These are phyloP conservation scores for Halesus radiatus DNA, from an alignment of 1,140 invertebrate genomes.

Conservation along the genomic window DNA sequence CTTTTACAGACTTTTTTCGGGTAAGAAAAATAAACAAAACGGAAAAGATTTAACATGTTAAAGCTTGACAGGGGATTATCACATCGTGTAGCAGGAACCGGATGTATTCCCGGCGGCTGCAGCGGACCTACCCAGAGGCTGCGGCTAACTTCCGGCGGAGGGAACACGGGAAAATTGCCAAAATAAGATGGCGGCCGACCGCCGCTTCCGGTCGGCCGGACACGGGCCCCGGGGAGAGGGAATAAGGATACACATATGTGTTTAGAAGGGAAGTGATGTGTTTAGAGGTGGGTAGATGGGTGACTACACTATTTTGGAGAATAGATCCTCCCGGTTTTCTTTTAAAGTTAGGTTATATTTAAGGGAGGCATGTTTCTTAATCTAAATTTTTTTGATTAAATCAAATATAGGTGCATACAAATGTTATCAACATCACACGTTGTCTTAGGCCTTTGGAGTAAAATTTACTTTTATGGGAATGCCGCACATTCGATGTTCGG, in stretches of 20 bases:
- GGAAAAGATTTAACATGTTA: too few species aligned
- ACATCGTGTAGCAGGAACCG: neutral
- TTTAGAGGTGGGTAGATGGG: neutral
- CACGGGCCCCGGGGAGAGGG: slow-evolving; percentile 15
- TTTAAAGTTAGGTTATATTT: too few species aligned
- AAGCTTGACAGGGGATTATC: slow-evolving; percentile 29
- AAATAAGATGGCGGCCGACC: slow-evolving; percentile 37
- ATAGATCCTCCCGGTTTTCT: too few species aligned
- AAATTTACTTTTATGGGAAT: too few species aligned
- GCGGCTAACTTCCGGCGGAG: neutral
- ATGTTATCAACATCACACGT: too few species aligned
- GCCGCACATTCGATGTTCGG: too few species aligned
- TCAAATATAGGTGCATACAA: too few species aligned
- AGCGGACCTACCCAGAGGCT: neutral
- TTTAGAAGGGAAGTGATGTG: slow-evolving; percentile 29
- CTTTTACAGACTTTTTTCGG: neutral
- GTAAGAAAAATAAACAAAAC: too few species aligned
- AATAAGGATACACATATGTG: slow-evolving; percentile 1
- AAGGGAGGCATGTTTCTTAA: too few species aligned
- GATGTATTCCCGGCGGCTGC: slow-evolving; percentile 8
- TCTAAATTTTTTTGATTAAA: too few species aligned
- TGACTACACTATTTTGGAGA: too few species aligned
- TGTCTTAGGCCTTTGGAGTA: too few species aligned
- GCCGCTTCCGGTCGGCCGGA: slow-evolving; percentile 25
- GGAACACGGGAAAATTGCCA: neutral